Evolutionary conservation across 2,113 vertebrate genomes (phyloP).

Genomic region (Sitta europaea): DNA sequence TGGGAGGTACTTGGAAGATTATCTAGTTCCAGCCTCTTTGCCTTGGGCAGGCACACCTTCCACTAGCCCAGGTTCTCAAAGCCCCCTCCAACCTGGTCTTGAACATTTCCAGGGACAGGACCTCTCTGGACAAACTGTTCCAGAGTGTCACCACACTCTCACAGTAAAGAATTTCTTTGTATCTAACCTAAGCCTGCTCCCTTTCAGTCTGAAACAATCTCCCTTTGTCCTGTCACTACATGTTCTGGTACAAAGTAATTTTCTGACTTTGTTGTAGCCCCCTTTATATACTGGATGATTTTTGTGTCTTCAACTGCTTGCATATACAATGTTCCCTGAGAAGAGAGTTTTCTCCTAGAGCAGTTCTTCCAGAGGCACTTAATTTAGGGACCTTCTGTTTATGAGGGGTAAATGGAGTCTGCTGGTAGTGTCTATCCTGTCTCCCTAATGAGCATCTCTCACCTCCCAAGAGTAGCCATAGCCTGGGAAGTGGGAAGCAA

Average conservation of each 20-base stretch:
- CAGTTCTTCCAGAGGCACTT: neutral
- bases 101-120: neutral
- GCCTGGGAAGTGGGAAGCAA: neutral
- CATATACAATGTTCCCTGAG: neutral
- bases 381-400: neutral
- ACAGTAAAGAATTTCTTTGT: neutral
- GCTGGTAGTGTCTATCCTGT: neutral
- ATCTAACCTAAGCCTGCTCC: neutral
- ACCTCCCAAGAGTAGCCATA: neutral
- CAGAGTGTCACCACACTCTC: neutral
- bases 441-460: neutral
- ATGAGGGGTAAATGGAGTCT: neutral
- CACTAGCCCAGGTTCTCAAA: neutral
- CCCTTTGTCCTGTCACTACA: neutral
- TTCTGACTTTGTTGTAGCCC: neutral
- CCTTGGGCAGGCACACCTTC: neutral
- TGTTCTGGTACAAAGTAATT: neutral
- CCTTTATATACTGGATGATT: neutral
- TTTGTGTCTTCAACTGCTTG: neutral
- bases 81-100: neutral
- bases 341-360: neutral
- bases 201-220: neutral
- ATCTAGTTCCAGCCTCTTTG: neutral
- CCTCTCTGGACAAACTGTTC: neutral
- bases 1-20: neutral